Base-by-base conservation (phyloP, 37 sponge, comb jelly and placozoan genomes). In the Lycopodina hypogea region DNA sequence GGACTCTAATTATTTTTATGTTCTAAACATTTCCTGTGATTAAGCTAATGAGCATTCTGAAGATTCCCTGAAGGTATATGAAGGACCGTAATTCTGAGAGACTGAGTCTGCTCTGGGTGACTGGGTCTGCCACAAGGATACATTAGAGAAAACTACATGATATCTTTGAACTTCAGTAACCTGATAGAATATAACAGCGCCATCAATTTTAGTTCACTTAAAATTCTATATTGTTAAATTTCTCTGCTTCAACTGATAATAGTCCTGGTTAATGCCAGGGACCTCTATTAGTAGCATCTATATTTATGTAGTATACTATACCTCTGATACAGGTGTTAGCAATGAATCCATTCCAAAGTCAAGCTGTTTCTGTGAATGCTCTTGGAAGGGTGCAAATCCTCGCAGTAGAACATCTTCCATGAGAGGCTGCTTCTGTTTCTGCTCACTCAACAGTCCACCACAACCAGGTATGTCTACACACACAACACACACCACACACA, bases 371-470 rank as follows among this genome's bases (percentile, higher is more conserved):
- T 92, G 92, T 21, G 66, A 29, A 14, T 69, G 53, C 4, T 83
- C 77, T n/a, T n/a, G n/a, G 1, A 92, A 63, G 42, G 92, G 92
- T 36, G 92, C 51, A 81, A 92, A 87, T 42, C 88, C 88, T 32
- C 85, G 75, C 78, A 92, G 60, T 2, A 67, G 48, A 50, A 68
- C 50, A 69, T 92, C 92, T 61, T 92, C 92, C 35, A 60, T 17
- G 17, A 92, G 73, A 11, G 92, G 35, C 30, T 65, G 66, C 34
- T 33, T 65, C 30, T 65, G 66, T 11, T 33, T 65, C 66, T 65
- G 30, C 28, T 59, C 60, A 18, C 28, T 59, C 2, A 65, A 12
- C 17, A 45, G 9, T 9, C 17, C 32, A 65, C 18, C 18, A 65
- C 41, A 45, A 32, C 42, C 75, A 38, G 53, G 56, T 35, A 65